Conservation (phyloP, 1,140 invertebrate species). For the Parapsyche elsis region DNA sequence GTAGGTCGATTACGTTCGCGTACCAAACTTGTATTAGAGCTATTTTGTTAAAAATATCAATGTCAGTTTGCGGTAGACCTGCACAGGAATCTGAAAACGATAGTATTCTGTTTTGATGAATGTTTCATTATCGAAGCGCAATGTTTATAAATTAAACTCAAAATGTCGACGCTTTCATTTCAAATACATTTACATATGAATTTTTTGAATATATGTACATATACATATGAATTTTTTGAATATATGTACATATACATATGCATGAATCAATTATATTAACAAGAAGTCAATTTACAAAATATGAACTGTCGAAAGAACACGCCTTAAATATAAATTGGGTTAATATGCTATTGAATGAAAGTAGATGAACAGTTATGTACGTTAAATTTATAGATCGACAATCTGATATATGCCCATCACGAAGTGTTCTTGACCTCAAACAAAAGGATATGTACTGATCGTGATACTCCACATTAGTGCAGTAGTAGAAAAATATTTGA, state of each 20-base stretch:
- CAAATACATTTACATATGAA: no score
- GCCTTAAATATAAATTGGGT: slow-evolving; percentile 14
- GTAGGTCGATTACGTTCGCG: no score
- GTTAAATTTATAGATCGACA: slow-evolving; percentile 15
- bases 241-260: not conserved
- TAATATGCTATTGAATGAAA: not conserved
- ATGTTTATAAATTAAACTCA: no score
- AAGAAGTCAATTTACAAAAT: no score
- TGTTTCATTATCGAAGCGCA: no score
- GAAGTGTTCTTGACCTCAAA: slow-evolving; percentile 13
- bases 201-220: no score
- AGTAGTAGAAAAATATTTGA: not conserved
- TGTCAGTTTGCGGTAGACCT: no score
- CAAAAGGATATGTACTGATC: not conserved
- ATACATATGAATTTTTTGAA: not conserved
- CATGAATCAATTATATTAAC: not conserved
- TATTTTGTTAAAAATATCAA: no score
- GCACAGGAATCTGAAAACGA: no score
- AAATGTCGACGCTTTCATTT: no score
- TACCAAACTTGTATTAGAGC: no score
- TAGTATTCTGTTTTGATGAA: no score
- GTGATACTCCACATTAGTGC: not conserved
- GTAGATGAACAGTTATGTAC: slow-evolving; percentile 16
- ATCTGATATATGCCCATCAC: slow-evolving; percentile 7
- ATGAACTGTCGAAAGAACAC: not conserved